Conservation (phyloP, 1,140 invertebrate species). For the Psilanteris sp. region DNA sequence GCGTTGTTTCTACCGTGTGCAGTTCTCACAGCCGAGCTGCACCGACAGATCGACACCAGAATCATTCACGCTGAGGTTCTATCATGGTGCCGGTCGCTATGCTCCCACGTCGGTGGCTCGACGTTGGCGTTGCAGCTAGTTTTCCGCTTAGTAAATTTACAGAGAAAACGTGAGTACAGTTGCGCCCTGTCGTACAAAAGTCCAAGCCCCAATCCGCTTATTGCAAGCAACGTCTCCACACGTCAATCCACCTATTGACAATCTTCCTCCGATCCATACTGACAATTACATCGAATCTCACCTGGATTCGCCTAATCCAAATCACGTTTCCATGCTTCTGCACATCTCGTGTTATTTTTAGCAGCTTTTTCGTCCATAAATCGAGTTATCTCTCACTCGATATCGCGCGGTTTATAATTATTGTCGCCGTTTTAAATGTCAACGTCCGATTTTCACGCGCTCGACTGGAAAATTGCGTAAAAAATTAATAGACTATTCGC, state of each 20-base stretch:
- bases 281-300: slow-evolving; percentile 4
- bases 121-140: slow-evolving; percentile 49
- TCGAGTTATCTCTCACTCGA: too few relatives aligned
- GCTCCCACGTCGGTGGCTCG: slow-evolving; percentile 62
- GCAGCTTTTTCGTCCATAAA: too few relatives aligned
- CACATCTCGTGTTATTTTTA: too few relatives aligned
- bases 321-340: not conserved
- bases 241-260: too few relatives aligned
- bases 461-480: too few relatives aligned
- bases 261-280: not conserved
- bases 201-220: not conserved
- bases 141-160: slow-evolving; percentile 56
- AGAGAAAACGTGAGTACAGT: slow-evolving; percentile 66
- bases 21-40: slow-evolving; percentile 37
- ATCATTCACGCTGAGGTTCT: slow-evolving; percentile 48
- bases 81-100: slow-evolving; percentile 70
- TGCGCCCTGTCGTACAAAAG: not conserved
- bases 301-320: slow-evolving; percentile 1
- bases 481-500: too few relatives aligned
- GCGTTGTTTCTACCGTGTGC: slow-evolving; percentile 53
- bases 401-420: too few relatives aligned
- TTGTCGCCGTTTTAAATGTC: too few relatives aligned
- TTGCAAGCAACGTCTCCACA: slow-evolving; percentile 8
- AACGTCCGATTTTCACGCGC: too few relatives aligned
- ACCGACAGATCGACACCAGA: slow-evolving; percentile 34